Conservation (phyloP, 2,888 invertebrate species). For the Agrotis segetum region DNA sequence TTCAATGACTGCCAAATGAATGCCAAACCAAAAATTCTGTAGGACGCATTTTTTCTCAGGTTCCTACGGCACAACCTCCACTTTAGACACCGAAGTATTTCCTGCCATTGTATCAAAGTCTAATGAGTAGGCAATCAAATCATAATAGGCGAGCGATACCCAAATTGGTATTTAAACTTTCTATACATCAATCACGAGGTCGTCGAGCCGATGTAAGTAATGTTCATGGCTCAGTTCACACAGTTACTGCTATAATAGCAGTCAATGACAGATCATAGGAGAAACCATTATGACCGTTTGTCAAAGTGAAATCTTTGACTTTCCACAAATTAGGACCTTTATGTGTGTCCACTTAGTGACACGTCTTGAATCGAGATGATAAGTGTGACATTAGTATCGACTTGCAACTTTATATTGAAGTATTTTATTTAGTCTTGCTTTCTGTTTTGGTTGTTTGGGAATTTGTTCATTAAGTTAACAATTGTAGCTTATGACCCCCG, state of each 20-base stretch:
- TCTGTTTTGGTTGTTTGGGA: not conserved
- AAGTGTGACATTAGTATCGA: no score
- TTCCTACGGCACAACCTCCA: constrained; percentile 22
- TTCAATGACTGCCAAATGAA: no score
- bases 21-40: not conserved
- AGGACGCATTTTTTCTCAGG: constrained; percentile 22
- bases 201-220: constrained; percentile 72
- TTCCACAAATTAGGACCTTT: constrained; percentile 63
- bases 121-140: constrained; percentile 68
- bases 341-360: constrained; percentile 29
- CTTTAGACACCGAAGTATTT: constrained; percentile 37
- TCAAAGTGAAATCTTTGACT: constrained; percentile 73
- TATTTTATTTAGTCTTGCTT: not conserved
- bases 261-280: constrained; percentile 75
- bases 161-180: constrained; percentile 82
- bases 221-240: constrained; percentile 84
- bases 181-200: constrained; percentile 85
- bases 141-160: constrained; percentile 69
- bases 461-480: constrained; percentile 6
- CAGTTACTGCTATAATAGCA: constrained; percentile 75
- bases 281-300: constrained; percentile 74
- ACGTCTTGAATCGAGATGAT: constrained; percentile 1
- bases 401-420: not conserved
- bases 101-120: constrained; percentile 59
- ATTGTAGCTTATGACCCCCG: constrained; percentile 14